Base-by-base conservation (phyloP, 2,888 invertebrate genomes). In the Microctonus brassicae region DNA sequence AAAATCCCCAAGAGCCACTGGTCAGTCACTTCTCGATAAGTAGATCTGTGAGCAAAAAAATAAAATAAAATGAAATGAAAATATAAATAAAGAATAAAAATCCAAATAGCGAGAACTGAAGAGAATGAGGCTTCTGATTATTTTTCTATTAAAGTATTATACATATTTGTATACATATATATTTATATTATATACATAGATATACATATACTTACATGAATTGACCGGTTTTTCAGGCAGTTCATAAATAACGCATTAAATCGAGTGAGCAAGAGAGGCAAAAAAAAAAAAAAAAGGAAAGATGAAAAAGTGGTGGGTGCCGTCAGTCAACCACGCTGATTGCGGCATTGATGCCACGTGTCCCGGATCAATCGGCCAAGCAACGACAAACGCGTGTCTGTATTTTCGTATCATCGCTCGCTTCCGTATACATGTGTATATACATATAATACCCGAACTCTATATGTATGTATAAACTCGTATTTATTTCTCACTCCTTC, bases 271-370 rank as follows among this genome's bases (percentile, higher is more conserved):
- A 13, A 60, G 64, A 64, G 47, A 61, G 29, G 13, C 58, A 60
- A 55, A 68, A 58, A 58, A 42, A 52, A 64, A 47, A 65, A 57
- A 58, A 62, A 69, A 47, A 61, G 64, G 69, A 47, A 69, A 64
- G 70, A 64, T 61, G 64, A 42, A 22, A 74, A 67, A 73, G 68
- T 70, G 69, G 73, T 34, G 71, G 72, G 75, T 75, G 77, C 79
- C 83, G 83, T 82, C 86, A 86, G 82, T 86, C 86, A 83, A 79
- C 79, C 83, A 80, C 82, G 82, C 78, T 85, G 85, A 86, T 86
- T 86, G 87, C 83, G 78, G 86, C 84, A 87, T 86, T 86, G 85
- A 87, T 71, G 84, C 80, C 85, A 86, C 87, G 87, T 86, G 87
- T 79, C 81, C 71, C 78, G 83, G 87, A 87, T 87, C 87, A 87